These are phyloP conservation scores for Aphidius ervi DNA, from an alignment of 1,140 invertebrate species.

Conservation along the genomic window DNA sequence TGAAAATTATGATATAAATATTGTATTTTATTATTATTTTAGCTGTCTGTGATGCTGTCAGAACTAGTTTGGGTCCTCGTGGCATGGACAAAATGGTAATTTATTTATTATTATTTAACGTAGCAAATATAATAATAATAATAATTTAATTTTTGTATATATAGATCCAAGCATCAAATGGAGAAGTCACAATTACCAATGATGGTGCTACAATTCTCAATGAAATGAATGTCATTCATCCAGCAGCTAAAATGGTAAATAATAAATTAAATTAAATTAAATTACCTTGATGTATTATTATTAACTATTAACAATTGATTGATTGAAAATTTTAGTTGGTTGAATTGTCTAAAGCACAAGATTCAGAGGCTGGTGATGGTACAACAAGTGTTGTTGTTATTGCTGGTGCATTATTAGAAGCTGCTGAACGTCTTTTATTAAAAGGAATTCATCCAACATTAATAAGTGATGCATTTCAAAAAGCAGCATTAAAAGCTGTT, in stretches of 20 bases:
- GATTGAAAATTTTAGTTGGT: slow-evolving; percentile 67
- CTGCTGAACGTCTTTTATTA: slow-evolving; percentile 85
- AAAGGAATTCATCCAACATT: slow-evolving; percentile 97
- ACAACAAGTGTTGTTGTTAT: slow-evolving; percentile 97
- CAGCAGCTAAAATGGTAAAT: slow-evolving; percentile 96
- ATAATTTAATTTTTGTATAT: slow-evolving; percentile 3
- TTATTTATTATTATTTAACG: slow-evolving; percentile 13
- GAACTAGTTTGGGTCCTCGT: slow-evolving; percentile 95
- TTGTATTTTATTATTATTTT: slow-evolving; percentile 42
- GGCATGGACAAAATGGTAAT: slow-evolving; percentile 99
- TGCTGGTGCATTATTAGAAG: slow-evolving; percentile 91
- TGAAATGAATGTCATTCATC: slow-evolving; percentile 98
- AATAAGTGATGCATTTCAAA: slow-evolving; percentile 96
- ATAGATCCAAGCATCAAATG: slow-evolving; percentile 92
- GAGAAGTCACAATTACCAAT: slow-evolving; percentile 99
- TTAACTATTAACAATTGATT: too few relatives aligned
- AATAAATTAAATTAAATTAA: neutral
- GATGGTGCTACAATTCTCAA: slow-evolving; percentile 99
- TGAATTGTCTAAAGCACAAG: slow-evolving; percentile 96
- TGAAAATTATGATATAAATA: too few relatives aligned
- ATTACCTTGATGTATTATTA: neutral
- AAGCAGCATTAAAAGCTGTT: slow-evolving; percentile 79
- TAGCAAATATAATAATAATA: slow-evolving; percentile 15
- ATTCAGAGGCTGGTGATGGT: slow-evolving; percentile 98
- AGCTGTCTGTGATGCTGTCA: slow-evolving; percentile 98